Percentiles rank a stretch among this genome's conserved stretches.
Conservation (phyloP, 1,140 invertebrate genomes). For the Penaeus indicus region DNA sequence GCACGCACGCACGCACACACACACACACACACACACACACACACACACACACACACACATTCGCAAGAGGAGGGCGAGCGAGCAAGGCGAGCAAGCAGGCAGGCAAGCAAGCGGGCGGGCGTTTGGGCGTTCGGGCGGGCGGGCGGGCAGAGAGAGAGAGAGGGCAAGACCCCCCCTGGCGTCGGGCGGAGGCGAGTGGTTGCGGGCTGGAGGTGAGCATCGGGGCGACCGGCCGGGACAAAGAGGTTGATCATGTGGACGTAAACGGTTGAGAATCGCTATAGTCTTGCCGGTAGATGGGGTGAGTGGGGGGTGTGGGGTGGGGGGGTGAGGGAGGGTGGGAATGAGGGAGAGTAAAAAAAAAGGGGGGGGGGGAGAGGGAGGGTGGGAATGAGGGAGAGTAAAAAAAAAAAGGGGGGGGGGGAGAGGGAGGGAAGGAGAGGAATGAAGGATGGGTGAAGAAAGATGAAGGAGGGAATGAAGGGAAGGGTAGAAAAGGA, state of each 20-base stretch:
- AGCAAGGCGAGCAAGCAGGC: neutral
- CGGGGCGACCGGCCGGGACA: slow-evolving; percentile 43
- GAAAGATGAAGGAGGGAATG: neutral
- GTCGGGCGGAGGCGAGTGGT: neutral
- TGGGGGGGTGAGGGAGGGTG: neutral
- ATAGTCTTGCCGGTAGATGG: slow-evolving; percentile 11
- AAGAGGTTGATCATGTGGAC: slow-evolving; percentile 60
- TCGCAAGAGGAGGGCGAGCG: neutral
- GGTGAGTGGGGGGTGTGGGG: neutral
- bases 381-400: neutral
- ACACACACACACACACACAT: neutral
- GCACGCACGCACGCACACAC: neutral
- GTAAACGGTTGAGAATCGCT: slow-evolving; percentile 53
- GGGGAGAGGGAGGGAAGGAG: neutral
- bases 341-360: neutral
- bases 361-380: no score
- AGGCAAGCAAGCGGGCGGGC: slow-evolving; percentile 29
- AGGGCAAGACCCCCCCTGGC: neutral
- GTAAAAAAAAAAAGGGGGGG: neutral
- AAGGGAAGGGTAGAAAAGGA: neutral
- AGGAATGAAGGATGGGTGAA: neutral
- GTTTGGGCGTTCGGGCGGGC: neutral
- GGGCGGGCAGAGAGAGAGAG: neutral
- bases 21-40: neutral
- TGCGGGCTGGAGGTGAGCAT: slow-evolving; percentile 51